phyloP scores from a whole-genome alignment of 2,888 invertebrate species.

The Hedya salicella region DNA sequence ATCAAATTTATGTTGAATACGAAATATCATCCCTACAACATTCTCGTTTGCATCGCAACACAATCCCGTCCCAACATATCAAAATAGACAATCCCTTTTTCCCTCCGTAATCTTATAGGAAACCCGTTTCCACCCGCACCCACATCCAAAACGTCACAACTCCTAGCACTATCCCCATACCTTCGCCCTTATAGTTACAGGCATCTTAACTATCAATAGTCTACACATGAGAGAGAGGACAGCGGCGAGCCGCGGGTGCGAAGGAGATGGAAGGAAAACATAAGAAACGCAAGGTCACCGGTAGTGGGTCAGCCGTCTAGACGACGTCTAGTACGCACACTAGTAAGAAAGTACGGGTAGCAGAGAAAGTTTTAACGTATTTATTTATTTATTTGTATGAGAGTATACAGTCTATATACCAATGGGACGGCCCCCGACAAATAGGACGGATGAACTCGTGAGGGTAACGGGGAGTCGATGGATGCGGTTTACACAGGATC shows the following conservation, averaged over 20 bases:
- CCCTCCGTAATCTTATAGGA: constrained; percentile 42
- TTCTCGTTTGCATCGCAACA: not conserved
- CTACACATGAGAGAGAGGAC: constrained; percentile 57
- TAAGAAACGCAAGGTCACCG: constrained; percentile 82
- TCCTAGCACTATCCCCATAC: constrained; percentile 18
- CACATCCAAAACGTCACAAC: constrained; percentile 28
- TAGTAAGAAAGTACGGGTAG: constrained; percentile 59
- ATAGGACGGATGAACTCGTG: too few species aligned
- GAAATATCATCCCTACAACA: not conserved
- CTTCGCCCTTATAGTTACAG: constrained; percentile 40
- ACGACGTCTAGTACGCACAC: constrained; percentile 81
- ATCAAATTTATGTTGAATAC: too few species aligned
- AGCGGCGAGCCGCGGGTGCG: constrained; percentile 53
- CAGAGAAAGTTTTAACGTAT: constrained; percentile 48
- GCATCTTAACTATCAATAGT: constrained; percentile 76
- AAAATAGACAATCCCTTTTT: constrained; percentile 41
- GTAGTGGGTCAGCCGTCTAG: constrained; percentile 84
- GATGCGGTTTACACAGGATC: too few species aligned
- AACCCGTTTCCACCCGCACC: constrained; percentile 39
- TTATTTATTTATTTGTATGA: constrained; percentile 12
- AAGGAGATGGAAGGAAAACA: constrained; percentile 74
- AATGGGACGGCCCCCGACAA: too few species aligned
- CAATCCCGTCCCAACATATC: constrained; percentile 24
- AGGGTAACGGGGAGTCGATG: too few species aligned
- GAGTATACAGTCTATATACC: too few species aligned